Percentiles rank a stretch among this genome's conserved stretches.
Conservation (phyloP, 2,888 invertebrate genomes). For the Andricus curvator region DNA sequence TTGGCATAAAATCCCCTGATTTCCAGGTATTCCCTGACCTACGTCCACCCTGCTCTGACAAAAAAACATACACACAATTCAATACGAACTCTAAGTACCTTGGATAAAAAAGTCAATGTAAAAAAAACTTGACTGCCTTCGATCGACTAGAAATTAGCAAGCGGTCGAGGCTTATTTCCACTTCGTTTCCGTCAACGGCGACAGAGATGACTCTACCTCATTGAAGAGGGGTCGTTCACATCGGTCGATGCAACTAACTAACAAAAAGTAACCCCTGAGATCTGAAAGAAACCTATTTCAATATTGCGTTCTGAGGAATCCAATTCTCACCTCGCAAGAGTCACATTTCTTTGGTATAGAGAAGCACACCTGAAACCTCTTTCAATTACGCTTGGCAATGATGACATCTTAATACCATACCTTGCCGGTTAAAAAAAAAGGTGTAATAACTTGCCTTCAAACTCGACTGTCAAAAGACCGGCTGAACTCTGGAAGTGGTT, state of each 20-base stretch:
- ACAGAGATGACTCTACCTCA: constrained; percentile 58
- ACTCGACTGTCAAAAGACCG: no score
- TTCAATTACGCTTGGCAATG: not conserved
- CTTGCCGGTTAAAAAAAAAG: no score
- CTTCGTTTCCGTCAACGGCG: constrained; percentile 61
- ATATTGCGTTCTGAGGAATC: not conserved
- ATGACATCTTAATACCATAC: no score
- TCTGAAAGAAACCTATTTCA: not conserved
- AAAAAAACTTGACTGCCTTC: constrained; percentile 28
- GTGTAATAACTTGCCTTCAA: no score
- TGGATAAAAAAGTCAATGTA: not conserved
- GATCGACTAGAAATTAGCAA: constrained; percentile 59
- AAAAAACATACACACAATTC: constrained; percentile 58
- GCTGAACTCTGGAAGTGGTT: no score
- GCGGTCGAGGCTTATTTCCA: constrained; percentile 66
- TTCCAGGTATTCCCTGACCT: no score
- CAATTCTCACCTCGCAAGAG: not conserved
- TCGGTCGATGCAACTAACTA: constrained; percentile 52
- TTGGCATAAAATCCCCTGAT: no score
- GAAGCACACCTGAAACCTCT: not conserved
- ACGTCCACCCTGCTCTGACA: no score
- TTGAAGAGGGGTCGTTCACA: constrained; percentile 49
- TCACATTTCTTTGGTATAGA: not conserved
- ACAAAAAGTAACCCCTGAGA: constrained; percentile 45
- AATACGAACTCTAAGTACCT: not conserved